Base-by-base conservation (phyloP, 2,113 vertebrate genomes). In the Petaurus breviceps region DNA sequence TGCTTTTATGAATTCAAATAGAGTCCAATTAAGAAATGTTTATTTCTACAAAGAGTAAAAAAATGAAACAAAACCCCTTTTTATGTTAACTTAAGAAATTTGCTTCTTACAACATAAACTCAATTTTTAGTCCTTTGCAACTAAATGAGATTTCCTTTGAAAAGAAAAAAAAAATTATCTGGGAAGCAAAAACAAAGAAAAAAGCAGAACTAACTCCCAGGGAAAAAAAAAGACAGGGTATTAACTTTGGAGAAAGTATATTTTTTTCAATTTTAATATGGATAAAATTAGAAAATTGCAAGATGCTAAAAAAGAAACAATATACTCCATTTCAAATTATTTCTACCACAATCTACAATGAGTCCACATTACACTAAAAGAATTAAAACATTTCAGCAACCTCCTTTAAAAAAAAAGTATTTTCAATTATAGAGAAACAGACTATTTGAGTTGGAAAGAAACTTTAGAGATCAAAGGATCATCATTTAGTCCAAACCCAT, bases 241-340 rank as follows among this genome's bases (percentile, higher is more conserved):
- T 19, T 51, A 50, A 90, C 25, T 84, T 84, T 84, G 51, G 92
- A 96, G 31, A 26, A 61, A 50, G 54, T 50, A 50, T 0, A 89
- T 61, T 95, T 95, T 52, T 97, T 84, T 43, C 68, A 89, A 95
- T 91, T 95, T 89, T 19, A 95, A 94, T 25, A 89, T 47, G 92
- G 43, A 95, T 92, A 93, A 93, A 96, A 90, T 47, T 22, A 26
- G 53, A 96, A 97, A 96, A 95, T 3, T 95, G 31, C 46, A 96
- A 95, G 89, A 95, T 23, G 92, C 93, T 16, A 47, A 94, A 49
- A 93, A 52, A 51, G 47, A 96, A 95, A 96, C 93, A 98, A 96
- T 95, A 95, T 26, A 94, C 47, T 95, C 92, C 52, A 96, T 95
- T 98, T 96, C 95, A 98, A 96, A 96, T 92, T 93, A 96, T 53